Percentiles rank a stretch among this genome's conserved stretches.
phyloP scores from a whole-genome alignment of 2,113 vertebrate species.

The Pterocles gutturalis region DNA sequence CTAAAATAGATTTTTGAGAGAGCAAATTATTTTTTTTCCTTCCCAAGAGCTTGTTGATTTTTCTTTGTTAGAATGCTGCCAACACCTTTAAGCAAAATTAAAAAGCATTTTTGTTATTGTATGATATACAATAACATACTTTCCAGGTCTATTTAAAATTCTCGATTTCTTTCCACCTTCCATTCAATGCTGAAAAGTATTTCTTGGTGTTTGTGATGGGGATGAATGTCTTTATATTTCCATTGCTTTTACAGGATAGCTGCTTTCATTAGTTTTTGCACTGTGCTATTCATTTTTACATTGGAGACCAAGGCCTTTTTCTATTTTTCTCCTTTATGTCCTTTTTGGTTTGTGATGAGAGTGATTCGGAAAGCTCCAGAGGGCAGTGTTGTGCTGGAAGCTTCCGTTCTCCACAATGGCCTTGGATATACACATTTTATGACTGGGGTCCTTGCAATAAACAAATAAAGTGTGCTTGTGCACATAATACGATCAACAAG shows the following conservation, averaged over 20 bases:
- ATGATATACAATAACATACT: conserved; percentile 9
- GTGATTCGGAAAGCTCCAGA: conserved; percentile 33
- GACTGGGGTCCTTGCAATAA: not conserved
- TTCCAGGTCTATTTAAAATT: conserved; percentile 35
- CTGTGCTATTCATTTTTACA: conserved; percentile 18
- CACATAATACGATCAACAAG: not conserved
- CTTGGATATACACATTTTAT: not conserved
- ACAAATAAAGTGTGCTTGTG: not conserved
- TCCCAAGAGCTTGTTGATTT: not conserved
- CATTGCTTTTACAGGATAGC: not conserved
- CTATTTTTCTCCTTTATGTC: not conserved
- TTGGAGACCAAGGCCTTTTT: conserved; percentile 12
- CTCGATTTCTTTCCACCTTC: not conserved
- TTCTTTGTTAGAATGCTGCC: conserved; percentile 33
- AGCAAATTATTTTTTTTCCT: not conserved
- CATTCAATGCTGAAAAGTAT: not conserved
- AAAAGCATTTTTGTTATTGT: conserved; percentile 8
- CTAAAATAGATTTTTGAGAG: conserved; percentile 40
- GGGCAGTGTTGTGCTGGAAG: conserved; percentile 4
- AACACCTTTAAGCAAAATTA: conserved; percentile 50
- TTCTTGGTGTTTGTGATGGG: not conserved
- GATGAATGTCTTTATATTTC: conserved; percentile 34
- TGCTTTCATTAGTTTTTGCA: conserved; percentile 43
- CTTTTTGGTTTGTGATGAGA: conserved; percentile 10
- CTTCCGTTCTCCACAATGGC: not conserved